Evolutionary conservation across 2,113 vertebrate species (phyloP).

Genomic region (Amazona vittata): DNA sequence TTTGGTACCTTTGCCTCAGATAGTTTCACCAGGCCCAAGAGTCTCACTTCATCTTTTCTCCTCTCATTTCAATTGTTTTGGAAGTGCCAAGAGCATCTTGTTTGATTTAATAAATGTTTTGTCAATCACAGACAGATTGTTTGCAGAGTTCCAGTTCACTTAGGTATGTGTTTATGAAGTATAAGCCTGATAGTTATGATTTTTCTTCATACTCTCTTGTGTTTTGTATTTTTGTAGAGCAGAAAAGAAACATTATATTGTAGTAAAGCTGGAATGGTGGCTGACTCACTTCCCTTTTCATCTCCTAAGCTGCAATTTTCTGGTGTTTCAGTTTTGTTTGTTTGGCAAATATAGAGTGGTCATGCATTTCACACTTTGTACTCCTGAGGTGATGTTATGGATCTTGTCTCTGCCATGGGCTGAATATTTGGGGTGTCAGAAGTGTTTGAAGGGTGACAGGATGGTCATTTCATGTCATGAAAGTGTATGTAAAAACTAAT

Average conservation of each 20-base stretch:
- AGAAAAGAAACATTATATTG: neutral
- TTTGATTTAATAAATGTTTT: slow-evolving; percentile 60
- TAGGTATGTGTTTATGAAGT: slow-evolving; percentile 28
- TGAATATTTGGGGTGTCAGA: neutral
- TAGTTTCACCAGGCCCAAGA: neutral
- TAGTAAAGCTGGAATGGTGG: neutral
- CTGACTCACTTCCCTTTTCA: neutral
- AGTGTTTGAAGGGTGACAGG: neutral
- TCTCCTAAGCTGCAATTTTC: neutral
- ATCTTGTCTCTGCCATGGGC: neutral
- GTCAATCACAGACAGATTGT: slow-evolving; percentile 29
- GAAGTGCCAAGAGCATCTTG: slow-evolving; percentile 30
- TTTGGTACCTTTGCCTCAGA: neutral
- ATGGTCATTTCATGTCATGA: neutral
- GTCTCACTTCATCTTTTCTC: neutral
- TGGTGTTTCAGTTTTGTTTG: neutral
- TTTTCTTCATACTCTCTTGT: slow-evolving; percentile 15
- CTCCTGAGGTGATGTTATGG: neutral
- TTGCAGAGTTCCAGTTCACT: slow-evolving; percentile 25
- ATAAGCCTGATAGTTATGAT: neutral
- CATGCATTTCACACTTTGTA: neutral
- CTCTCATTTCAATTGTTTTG: neutral
- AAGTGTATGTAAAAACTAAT: neutral
- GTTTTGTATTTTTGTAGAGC: slow-evolving; percentile 15
- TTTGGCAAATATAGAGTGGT: neutral